Base-by-base conservation (phyloP, 2,113 vertebrate genomes). In the Cyanocitta stelleri region DNA sequence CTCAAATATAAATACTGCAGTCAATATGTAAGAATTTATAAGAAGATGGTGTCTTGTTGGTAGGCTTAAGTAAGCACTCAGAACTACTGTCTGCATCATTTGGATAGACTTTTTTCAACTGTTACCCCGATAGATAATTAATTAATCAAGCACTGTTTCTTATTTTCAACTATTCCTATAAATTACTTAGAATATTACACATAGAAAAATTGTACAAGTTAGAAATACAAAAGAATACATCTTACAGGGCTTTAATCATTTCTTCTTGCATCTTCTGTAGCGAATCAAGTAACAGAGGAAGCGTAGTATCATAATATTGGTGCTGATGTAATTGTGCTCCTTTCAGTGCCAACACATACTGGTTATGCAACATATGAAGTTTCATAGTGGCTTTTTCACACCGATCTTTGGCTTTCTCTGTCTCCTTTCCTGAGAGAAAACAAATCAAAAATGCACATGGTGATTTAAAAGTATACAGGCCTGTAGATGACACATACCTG, bases 211-310 rank as follows among this genome's bases (percentile, higher is more conserved):
- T 32, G 13, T 27, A 2, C 8, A 56, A 92, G 27, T 30, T 59
- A 82, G 55, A 73, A 95, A 88, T 46, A 87, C 1, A 0, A 10
- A 89, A 32, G 19, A 95, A 64, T 52, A 18, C 18, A 77, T 85
- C 96, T 98, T 98, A 99, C 99, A 99, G 96, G 22, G 98, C 98
- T 94, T 98, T 98, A 88, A 99, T 99, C 99, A 99, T 99, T 97
- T 99, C 99, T 98, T 99, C 99, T 97, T 99, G 98, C 99, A 99
- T 99, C 97, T 98, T 99, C 94, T 99, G 99, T 72, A 99, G 96
- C 4, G 99, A 99, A 80, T 99, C 99, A 27, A 99, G 98, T 69
- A 99, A 98, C 13, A 98, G 97, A 7, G 99, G 99, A 69, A 99
- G 99, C 0, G 95, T 98, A 86, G 89, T 97, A 72, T 96, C 98